Conservation (phyloP, 2,113 vertebrate genomes). For the Muntiacus reevesi region DNA sequence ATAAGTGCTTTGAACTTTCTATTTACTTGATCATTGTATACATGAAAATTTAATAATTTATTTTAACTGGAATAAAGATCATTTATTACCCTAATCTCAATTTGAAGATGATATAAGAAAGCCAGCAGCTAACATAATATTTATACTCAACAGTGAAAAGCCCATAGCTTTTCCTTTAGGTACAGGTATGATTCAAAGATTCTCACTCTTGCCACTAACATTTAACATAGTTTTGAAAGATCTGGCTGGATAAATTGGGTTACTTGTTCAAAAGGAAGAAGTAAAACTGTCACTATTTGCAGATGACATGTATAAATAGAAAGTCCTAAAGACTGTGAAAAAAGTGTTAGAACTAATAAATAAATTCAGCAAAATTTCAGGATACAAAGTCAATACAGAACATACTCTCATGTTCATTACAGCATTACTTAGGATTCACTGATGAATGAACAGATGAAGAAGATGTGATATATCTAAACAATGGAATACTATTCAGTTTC, state of each 20-base stretch:
- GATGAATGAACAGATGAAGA: neutral
- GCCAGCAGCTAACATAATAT: neutral
- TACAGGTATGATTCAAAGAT: neutral
- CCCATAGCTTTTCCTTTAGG: neutral
- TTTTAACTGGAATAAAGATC: neutral
- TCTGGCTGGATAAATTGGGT: neutral
- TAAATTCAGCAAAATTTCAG: neutral
- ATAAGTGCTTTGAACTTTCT: neutral
- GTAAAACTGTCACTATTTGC: neutral
- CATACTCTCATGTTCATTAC: neutral
- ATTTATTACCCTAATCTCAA: neutral
- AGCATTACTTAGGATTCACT: neutral
- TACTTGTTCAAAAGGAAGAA: neutral
- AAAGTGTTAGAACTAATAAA: neutral
- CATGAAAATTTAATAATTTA: neutral
- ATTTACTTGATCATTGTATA: neutral
- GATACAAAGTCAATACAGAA: neutral
- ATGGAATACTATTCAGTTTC: neutral
- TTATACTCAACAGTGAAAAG: neutral
- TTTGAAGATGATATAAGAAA: neutral
- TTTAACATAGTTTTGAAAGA: neutral
- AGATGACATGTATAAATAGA: neutral
- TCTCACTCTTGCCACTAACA: neutral
- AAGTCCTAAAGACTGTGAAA: neutral
- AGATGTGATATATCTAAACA: neutral